Evolutionary conservation across 2,797 vertebrate genomes (phyloP), one percentile per base, ranked within the genome.

Genomic region (Astyanax mexicanus): DNA sequence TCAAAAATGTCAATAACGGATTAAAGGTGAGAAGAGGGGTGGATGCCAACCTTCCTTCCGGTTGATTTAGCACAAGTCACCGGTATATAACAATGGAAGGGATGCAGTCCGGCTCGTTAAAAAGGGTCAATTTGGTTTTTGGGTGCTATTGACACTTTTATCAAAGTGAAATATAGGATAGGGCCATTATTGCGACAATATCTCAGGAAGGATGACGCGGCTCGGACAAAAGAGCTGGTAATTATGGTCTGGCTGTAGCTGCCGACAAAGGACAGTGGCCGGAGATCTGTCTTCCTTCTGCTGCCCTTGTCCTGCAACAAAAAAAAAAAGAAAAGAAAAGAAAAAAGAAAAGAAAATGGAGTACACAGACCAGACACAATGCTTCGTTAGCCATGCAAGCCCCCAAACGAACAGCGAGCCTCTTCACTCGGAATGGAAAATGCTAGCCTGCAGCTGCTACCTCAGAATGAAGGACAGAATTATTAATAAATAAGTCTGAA

Each of bases 1-100:
- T 83, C 77, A 81, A 79, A 89, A 88, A 87, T 81, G 78, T 92
- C 91, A 91, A 93, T 93, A 93, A 85, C 44, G 86, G 90, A 92
- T 92, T 91, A 92, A 92, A 90, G 89, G 85, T 86, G 83, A 55
- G 73, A 82, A 84, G 83, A 86, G 87, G 87, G 40, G 13, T 23
- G 74, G 75, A 85, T 78, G 82, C 87, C 86, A 87, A 87, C 89
- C 89, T 91, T 91, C 90, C 91, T 93, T 91, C 91, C 86, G 84
- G 83, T 78, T 90, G 90, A 90, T 88, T 83, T 82, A 83, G 77
- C 67, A 66, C 17, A 79, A 85, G 81, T 86, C 79, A 79, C 84
- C 10, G 87, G 85, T 81, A 80, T 85, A 78, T 82, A 86, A 89
- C 89, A 88, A 90, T 89, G 89, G 86, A 83, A 83, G 80, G 61